Conservation (phyloP, 1,140 invertebrate genomes). For the Gryon sp. region DNA sequence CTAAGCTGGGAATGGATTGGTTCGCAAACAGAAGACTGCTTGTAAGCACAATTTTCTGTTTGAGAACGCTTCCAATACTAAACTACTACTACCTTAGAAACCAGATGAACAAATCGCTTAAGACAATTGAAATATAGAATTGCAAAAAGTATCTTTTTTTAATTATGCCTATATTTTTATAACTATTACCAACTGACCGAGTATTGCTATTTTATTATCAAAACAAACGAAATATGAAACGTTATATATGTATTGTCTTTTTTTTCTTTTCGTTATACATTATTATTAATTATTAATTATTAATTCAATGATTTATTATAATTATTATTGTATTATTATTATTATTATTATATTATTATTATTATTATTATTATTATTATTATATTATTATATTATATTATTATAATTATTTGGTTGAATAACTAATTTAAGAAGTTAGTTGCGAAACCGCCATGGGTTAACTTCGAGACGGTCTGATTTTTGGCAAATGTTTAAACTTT, state of each 20-base stretch:
- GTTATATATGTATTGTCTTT: conserved; percentile 63
- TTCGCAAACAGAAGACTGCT: too few relatives aligned
- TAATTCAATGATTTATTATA: conserved; percentile 31
- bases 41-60: too few relatives aligned
- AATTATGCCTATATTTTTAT: conserved; percentile 80
- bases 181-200: conserved; percentile 74
- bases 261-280: conserved; percentile 39
- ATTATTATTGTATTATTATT: conserved; percentile 65
- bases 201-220: conserved; percentile 78
- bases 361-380: conserved; percentile 60
- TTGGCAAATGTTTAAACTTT: too few relatives aligned
- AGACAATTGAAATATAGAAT: too few relatives aligned
- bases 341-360: conserved; percentile 64
- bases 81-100: too few relatives aligned
- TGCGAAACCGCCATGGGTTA: conserved; percentile 69
- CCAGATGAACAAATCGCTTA: too few relatives aligned
- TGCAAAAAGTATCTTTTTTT: too few relatives aligned
- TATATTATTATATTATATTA: conserved; percentile 74
- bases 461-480: conserved; percentile 2
- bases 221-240: conserved; percentile 67
- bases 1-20: too few relatives aligned
- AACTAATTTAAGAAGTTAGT: conserved; percentile 67
- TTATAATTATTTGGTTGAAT: conserved; percentile 65
- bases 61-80: too few relatives aligned
- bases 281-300: conserved; percentile 42